phyloP scores from a whole-genome alignment of 2,888 invertebrate species.

The Rotaria sp. region DNA sequence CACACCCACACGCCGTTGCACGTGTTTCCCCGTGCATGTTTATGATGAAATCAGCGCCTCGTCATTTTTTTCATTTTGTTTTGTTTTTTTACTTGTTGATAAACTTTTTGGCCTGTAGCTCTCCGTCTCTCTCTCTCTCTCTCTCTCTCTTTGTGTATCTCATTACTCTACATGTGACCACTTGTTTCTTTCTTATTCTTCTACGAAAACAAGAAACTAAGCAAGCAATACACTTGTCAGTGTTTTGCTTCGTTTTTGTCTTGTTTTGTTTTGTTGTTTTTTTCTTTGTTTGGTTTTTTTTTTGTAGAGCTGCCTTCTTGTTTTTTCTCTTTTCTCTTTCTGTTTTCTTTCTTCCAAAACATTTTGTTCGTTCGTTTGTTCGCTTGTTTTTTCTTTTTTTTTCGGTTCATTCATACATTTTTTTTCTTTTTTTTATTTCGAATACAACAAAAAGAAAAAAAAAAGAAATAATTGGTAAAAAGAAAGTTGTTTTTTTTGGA shows the following conservation, averaged over 20 bases:
- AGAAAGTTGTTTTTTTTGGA: background rate
- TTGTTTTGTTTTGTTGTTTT: background rate
- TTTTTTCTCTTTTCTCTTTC: too few species aligned
- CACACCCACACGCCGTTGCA: background rate
- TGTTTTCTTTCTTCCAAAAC: background rate
- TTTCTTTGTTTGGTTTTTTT: background rate
- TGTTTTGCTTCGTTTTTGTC: background rate
- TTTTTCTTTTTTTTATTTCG: background rate
- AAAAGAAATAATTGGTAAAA: background rate
- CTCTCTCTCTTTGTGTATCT: background rate
- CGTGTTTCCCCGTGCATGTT: background rate
- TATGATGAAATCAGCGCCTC: background rate
- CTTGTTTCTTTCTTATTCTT: background rate
- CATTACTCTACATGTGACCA: background rate
- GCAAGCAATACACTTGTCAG: background rate
- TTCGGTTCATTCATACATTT: background rate
- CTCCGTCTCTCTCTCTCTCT: background rate
- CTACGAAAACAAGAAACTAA: background rate
- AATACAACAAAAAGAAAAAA: background rate
- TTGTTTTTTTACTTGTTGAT: background rate
- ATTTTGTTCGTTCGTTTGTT: background rate
- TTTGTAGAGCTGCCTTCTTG: background rate
- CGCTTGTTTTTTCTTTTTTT: background rate
- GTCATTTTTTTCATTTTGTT: background rate
- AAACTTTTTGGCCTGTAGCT: background rate